Evolutionary conservation across 1,140 invertebrate genomes (phyloP).

Genomic region (Trinorchestia longiramus): DNA sequence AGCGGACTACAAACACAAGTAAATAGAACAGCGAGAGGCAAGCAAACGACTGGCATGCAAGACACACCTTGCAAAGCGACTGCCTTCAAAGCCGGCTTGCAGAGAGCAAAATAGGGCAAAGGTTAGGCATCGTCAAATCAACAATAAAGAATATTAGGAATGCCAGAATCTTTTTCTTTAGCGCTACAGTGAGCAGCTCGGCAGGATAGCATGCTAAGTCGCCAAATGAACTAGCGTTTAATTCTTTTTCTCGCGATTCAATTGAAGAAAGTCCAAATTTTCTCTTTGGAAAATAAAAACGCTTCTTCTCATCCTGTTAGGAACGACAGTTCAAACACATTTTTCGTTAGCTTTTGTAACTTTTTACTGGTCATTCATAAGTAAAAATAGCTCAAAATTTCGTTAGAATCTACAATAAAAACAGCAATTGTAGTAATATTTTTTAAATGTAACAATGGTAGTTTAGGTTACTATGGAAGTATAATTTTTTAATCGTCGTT

Average conservation of each 20-base stretch:
- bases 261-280: no score
- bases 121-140: constrained; percentile 5
- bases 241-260: neutral
- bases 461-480: no score
- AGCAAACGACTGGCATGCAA: neutral
- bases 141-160: neutral
- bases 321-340: no score
- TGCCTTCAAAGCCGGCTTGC: constrained; percentile 24
- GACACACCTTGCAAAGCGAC: constrained; percentile 34
- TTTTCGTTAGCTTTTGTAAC: no score
- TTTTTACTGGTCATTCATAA: no score
- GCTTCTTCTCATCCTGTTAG: no score
- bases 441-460: no score
- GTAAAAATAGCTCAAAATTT: no score
- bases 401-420: no score
- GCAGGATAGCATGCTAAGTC: neutral
- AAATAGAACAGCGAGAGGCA: neutral
- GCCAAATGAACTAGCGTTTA: neutral
- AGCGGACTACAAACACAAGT: neutral
- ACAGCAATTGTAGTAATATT: no score
- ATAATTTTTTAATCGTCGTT: no score
- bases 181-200: neutral
- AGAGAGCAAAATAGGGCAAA: constrained; percentile 16
- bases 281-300: no score
- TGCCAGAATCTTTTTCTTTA: neutral